Conservation (phyloP, 2,888 invertebrate genomes). For the Tromatobia lineatoria region DNA sequence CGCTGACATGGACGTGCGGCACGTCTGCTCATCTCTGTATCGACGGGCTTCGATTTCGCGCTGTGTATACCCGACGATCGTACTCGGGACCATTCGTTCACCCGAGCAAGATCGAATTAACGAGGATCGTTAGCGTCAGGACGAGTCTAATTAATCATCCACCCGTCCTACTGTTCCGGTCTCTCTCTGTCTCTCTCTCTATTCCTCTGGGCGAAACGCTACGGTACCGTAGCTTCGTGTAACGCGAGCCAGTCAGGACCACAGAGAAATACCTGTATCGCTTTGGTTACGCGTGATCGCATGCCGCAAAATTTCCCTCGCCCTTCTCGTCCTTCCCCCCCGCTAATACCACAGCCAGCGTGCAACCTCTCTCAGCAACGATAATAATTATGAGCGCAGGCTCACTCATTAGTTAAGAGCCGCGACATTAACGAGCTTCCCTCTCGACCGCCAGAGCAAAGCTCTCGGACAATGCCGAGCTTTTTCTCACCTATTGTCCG, state of each 20-base stretch:
- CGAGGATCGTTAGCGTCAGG: conserved; percentile 69
- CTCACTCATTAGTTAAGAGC: conserved; percentile 76
- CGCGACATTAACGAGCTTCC: conserved; percentile 68
- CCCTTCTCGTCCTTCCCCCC: conserved; percentile 3
- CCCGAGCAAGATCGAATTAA: conserved; percentile 61
- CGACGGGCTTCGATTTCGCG: conserved; percentile 43
- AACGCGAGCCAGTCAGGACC: conserved; percentile 6
- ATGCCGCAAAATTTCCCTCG: conserved; percentile 27
- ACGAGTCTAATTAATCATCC: conserved; percentile 76
- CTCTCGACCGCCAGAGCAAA: conserved; percentile 36
- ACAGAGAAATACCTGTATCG: conserved; percentile 33
- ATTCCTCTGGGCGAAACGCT: not conserved
- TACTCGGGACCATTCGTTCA: conserved; percentile 16
- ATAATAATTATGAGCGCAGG: conserved; percentile 74
- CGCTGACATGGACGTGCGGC: conserved; percentile 48
- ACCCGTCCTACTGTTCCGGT: conserved; percentile 38
- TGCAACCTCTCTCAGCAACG: conserved; percentile 48
- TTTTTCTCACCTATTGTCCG: conserved; percentile 1
- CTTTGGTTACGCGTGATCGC: conserved; percentile 41
- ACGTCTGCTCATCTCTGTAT: conserved; percentile 44
- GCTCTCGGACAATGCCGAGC: not conserved
- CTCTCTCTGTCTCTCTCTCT: conserved; percentile 46
- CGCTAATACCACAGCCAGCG: conserved; percentile 6
- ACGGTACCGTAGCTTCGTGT: not conserved
- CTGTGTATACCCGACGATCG: conserved; percentile 26